Conservation (phyloP, 2,888 invertebrate genomes). For the Panopea generosa region DNA sequence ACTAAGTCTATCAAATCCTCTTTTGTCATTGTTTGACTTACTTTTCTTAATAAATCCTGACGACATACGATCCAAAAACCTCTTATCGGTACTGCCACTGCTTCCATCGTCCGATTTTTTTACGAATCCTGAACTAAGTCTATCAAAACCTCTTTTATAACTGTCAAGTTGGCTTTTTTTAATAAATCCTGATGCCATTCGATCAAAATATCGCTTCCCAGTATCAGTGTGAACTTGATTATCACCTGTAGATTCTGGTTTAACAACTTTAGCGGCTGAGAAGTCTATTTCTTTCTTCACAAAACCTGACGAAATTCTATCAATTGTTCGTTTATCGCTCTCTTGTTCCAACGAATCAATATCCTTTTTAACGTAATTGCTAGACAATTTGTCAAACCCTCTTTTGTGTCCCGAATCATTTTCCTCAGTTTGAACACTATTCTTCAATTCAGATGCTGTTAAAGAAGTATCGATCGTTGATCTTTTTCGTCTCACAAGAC, state of each 20-base stretch:
- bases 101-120: constrained; percentile 5
- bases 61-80: constrained; percentile 16
- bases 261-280: too few relatives aligned
- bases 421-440: neutral
- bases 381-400: constrained; percentile 5
- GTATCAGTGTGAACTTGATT: neutral
- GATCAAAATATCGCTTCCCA: constrained; percentile 25
- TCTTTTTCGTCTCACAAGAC: constrained; percentile 24
- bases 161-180: constrained; percentile 19
- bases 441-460: neutral
- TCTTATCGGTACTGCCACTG: constrained; percentile 1
- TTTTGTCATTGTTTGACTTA: constrained; percentile 4
- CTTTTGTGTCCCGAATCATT: constrained; percentile 11
- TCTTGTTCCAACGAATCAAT: neutral
- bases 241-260: constrained; percentile 18
- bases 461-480: neutral
- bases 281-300: constrained; percentile 10
- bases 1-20: constrained; percentile 24
- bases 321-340: constrained; percentile 10
- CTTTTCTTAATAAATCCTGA: constrained; percentile 32
- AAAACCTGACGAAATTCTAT: constrained; percentile 25
- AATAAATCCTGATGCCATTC: constrained; percentile 30
- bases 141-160: constrained; percentile 26
- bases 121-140: constrained; percentile 16
- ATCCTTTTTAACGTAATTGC: constrained; percentile 1